Evolutionary conservation across 2,888 invertebrate genomes (phyloP).

Genomic region (Noctua janthina): DNA sequence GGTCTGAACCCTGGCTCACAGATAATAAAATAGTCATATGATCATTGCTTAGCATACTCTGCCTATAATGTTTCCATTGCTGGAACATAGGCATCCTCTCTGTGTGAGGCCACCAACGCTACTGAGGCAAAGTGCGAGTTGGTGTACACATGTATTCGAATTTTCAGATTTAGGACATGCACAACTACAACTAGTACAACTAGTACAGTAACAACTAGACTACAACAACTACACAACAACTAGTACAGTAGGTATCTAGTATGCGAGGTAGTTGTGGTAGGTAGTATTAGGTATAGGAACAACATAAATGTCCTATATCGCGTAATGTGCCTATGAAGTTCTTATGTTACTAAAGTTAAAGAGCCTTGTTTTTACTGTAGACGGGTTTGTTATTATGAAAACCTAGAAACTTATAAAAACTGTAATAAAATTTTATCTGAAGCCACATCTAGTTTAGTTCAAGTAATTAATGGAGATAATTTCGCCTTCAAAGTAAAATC

Average conservation of each 20-base stretch:
- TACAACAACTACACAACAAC: too few relatives aligned
- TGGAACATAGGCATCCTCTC: not conserved
- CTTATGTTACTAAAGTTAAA: not conserved
- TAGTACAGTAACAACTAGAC: too few relatives aligned
- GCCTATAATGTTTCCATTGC: not conserved
- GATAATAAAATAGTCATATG: not conserved
- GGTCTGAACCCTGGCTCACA: not conserved
- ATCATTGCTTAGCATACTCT: not conserved
- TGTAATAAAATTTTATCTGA: not conserved
- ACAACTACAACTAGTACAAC: too few relatives aligned
- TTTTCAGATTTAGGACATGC: not conserved
- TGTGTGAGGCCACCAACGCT: not conserved
- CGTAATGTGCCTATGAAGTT: not conserved
- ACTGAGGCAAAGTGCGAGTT: too few relatives aligned
- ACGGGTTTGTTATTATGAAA: not conserved
- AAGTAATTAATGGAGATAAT: slow-evolving; percentile 11
- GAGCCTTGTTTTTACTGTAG: not conserved
- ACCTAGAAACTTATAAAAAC: not conserved
- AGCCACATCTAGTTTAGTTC: slow-evolving; percentile 4
- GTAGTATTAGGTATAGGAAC: not conserved
- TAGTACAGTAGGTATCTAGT: too few relatives aligned
- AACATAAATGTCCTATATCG: not conserved
- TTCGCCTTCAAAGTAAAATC: slow-evolving; percentile 29
- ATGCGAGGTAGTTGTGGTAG: too few relatives aligned
- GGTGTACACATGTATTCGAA: not conserved